Evolutionary conservation across 2,888 invertebrate species (phyloP).

Genomic region (Oscheius myriophilus): DNA sequence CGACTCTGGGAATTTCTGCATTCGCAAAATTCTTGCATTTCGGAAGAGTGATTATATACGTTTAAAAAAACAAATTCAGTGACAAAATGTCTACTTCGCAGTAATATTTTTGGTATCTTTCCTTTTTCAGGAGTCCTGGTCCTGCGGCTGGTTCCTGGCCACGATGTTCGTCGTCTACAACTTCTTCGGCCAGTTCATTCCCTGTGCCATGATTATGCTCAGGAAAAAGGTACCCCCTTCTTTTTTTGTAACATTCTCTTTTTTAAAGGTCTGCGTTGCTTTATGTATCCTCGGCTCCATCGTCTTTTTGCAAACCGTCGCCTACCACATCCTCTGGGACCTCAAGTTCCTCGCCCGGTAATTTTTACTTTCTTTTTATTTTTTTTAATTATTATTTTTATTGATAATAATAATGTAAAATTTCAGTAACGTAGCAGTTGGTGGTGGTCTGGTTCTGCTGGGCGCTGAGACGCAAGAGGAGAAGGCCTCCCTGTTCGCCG

Average conservation of each 20-base stretch:
- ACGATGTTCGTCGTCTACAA: slow-evolving; percentile 94
- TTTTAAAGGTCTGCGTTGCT: slow-evolving; percentile 77
- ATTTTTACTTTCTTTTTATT: background rate
- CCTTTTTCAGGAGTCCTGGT: slow-evolving; percentile 74
- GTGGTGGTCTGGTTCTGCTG: slow-evolving; percentile 93
- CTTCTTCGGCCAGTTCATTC: slow-evolving; percentile 92
- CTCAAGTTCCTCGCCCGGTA: slow-evolving; percentile 87
- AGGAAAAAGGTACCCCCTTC: slow-evolving; percentile 77
- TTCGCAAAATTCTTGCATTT: too few species aligned
- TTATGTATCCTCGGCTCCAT: slow-evolving; percentile 93
- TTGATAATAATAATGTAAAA: slow-evolving; percentile 6
- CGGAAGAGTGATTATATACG: too few species aligned
- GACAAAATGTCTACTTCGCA: too few species aligned
- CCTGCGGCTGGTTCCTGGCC: slow-evolving; percentile 91
- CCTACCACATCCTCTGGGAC: slow-evolving; percentile 91
- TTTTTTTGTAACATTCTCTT: background rate
- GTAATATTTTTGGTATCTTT: background rate
- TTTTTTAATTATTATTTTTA: slow-evolving; percentile 24
- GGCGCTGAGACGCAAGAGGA: slow-evolving; percentile 81
- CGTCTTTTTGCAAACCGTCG: slow-evolving; percentile 85
- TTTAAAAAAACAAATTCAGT: too few species aligned
- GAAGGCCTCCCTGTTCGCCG: slow-evolving; percentile 85
- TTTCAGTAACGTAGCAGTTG: slow-evolving; percentile 87
- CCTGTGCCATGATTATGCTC: slow-evolving; percentile 93
- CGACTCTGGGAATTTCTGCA: too few species aligned